A percentile compares a stretch with the other conserved stretches of the same genome.
Evolutionary conservation across 2,888 invertebrate genomes (phyloP).

Genomic region (Diogma glabrata): DNA sequence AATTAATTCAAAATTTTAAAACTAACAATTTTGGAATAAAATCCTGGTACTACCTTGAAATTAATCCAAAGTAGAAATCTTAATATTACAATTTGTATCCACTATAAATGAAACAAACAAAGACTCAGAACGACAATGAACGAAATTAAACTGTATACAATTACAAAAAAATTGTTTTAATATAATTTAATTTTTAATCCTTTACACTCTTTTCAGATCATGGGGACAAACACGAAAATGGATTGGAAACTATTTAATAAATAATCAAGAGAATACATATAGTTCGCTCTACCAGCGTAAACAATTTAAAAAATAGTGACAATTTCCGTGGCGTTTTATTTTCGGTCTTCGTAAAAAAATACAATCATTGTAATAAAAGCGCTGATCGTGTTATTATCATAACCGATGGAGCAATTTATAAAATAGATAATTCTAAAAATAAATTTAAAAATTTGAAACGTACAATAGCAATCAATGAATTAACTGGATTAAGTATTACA

Average conservation of each 20-base stretch:
- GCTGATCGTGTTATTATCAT: constrained; percentile 82
- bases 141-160: too few relatives aligned
- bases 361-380: constrained; percentile 52
- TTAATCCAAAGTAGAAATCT: too few relatives aligned
- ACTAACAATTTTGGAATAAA: too few relatives aligned
- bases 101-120: too few relatives aligned
- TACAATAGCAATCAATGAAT: constrained; percentile 67
- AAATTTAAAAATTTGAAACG: constrained; percentile 83
- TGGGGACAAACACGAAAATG: too few relatives aligned
- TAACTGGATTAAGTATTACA: constrained; percentile 76
- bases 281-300: constrained; percentile 53
- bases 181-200: too few relatives aligned
- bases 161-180: too few relatives aligned
- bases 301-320: constrained; percentile 54
- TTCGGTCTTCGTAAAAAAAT: constrained; percentile 34
- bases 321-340: constrained; percentile 45
- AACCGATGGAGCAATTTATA: constrained; percentile 75
- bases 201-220: too few relatives aligned
- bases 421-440: constrained; percentile 59
- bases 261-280: constrained; percentile 53
- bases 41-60: too few relatives aligned
- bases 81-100: too few relatives aligned
- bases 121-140: too few relatives aligned
- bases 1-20: too few relatives aligned
- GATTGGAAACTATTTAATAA: constrained; percentile 72